A percentile compares a stretch with the other conserved stretches of the same genome.
Conservation (phyloP, 2,888 invertebrate species). For the Sarcophaga caerulescens region DNA sequence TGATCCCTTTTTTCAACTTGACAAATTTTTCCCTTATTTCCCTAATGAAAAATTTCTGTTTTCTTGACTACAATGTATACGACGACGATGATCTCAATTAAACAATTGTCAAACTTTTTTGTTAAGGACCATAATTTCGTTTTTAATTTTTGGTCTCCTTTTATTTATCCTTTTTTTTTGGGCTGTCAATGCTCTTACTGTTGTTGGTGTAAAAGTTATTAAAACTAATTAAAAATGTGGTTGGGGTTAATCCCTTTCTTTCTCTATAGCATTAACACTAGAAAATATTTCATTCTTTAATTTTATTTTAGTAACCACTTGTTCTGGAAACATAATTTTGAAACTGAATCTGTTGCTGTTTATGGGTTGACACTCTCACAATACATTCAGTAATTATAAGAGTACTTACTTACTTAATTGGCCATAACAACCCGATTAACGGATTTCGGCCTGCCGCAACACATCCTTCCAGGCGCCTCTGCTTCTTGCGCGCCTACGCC, state of each 20-base stretch:
- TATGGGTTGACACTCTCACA: no score
- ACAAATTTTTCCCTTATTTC: constrained; percentile 34
- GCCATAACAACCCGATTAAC: no score
- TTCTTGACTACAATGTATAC: no score
- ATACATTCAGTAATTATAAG: no score
- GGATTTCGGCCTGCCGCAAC: no score
- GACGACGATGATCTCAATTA: constrained; percentile 14
- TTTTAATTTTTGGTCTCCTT: background rate
- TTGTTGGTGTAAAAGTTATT: constrained; percentile 27
- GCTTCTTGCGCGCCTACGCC: no score
- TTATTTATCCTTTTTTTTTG: background rate
- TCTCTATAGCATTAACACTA: background rate
- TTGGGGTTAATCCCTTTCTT: constrained; percentile 20
- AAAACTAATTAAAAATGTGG: constrained; percentile 55
- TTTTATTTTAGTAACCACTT: no score
- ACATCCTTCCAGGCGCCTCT: no score
- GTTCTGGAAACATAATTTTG: no score
- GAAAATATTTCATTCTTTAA: no score
- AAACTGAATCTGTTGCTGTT: no score
- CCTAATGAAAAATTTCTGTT: background rate
- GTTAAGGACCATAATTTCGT: background rate
- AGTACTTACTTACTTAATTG: no score
- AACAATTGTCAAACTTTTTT: constrained; percentile 48
- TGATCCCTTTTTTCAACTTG: constrained; percentile 49
- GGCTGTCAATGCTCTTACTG: background rate